These are phyloP conservation scores for Pedionomus torquatus DNA, from an alignment of 2,113 vertebrate species.

Conservation along the genomic window DNA sequence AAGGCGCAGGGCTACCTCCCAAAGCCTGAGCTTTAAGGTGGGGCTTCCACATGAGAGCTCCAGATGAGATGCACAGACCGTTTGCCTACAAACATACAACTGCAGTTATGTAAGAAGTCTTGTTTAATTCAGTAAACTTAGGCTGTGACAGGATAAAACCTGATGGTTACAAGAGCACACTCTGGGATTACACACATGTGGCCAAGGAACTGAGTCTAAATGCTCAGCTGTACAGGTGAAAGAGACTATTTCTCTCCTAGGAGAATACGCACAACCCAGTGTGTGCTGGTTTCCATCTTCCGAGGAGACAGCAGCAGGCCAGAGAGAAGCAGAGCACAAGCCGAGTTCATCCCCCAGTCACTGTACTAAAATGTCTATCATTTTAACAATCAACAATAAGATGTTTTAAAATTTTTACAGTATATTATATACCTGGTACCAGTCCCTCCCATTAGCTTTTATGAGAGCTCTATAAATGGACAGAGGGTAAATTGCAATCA, in stretches of 20 bases:
- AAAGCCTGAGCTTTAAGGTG: not conserved
- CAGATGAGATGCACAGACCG: not conserved
- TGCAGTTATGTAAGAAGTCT: not conserved
- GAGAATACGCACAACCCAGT: not conserved
- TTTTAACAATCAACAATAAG: conserved; percentile 12
- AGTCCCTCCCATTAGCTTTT: not conserved
- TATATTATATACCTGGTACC: not conserved
- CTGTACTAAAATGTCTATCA: conserved; percentile 13
- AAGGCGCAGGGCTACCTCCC: not conserved
- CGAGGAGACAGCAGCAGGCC: not conserved
- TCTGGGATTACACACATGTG: not conserved
- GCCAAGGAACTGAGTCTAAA: not conserved
- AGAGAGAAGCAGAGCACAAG: conserved; percentile 46
- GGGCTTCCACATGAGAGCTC: not conserved
- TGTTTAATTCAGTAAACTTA: not conserved
- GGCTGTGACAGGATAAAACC: not conserved
- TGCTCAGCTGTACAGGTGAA: not conserved
- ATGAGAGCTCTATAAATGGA: not conserved
- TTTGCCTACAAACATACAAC: not conserved
- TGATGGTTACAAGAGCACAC: not conserved
- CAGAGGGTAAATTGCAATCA: not conserved
- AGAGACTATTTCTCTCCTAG: not conserved
- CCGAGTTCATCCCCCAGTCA: not conserved
- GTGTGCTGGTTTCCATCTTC: not conserved
- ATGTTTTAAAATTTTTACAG: not conserved